Conservation (phyloP, 2,888 invertebrate genomes). For the Tyria jacobaeae region DNA sequence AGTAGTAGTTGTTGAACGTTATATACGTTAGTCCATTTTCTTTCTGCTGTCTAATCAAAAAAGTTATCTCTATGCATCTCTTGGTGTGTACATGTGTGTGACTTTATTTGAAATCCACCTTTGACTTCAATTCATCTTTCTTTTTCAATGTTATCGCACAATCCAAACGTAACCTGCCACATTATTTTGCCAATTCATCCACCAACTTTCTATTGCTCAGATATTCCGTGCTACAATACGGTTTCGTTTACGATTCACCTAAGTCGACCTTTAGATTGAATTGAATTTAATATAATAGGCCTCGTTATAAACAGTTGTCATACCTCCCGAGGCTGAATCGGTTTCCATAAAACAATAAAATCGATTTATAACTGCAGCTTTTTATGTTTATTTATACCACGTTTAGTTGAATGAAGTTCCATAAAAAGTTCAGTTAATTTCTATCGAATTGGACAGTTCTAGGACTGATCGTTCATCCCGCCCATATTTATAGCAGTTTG, state of each 20-base stretch:
- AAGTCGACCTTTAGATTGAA: slow-evolving; percentile 54
- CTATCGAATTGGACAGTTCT: slow-evolving; percentile 76
- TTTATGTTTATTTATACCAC: slow-evolving; percentile 77
- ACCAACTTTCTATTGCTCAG: slow-evolving; percentile 60
- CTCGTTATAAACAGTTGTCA: slow-evolving; percentile 57
- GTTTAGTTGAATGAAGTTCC: slow-evolving; percentile 72
- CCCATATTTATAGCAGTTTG: slow-evolving; percentile 83
- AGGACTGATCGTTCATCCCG: slow-evolving; percentile 82
- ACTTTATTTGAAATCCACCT: background rate
- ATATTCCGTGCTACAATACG: slow-evolving; percentile 35
- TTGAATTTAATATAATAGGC: slow-evolving; percentile 58
- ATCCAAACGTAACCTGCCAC: slow-evolving; percentile 15
- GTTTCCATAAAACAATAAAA: slow-evolving; percentile 72
- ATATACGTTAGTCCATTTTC: background rate
- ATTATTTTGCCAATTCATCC: slow-evolving; percentile 58
- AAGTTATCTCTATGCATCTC: background rate
- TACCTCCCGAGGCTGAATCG: slow-evolving; percentile 49
- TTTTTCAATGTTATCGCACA: background rate
- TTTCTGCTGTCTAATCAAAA: background rate
- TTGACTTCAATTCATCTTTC: background rate
- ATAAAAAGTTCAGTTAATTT: slow-evolving; percentile 82
- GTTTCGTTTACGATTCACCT: slow-evolving; percentile 41
- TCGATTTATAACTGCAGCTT: slow-evolving; percentile 74
- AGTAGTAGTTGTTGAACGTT: background rate
- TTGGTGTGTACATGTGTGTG: background rate